phyloP scores from a whole-genome alignment of 2,797 vertebrate genomes.

The Erpetoichthys calabaricus region DNA sequence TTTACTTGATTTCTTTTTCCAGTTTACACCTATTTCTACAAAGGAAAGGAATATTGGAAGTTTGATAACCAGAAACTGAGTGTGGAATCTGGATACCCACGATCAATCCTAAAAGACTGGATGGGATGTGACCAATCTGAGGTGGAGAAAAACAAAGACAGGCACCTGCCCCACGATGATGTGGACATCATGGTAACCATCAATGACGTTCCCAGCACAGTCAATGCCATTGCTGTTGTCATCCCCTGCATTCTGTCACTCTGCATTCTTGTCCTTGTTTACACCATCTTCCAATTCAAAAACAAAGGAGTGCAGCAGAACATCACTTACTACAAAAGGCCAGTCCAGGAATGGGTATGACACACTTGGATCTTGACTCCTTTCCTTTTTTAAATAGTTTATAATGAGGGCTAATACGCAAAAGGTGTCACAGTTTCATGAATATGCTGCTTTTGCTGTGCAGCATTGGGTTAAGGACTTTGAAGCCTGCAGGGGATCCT shows the following conservation, averaged over 20 bases:
- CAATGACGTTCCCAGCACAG: conserved; percentile 78
- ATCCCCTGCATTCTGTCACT: conserved; percentile 93
- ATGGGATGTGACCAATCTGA: conserved; percentile 94
- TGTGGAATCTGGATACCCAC: conserved; percentile 85
- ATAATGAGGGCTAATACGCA: conserved; percentile 30
- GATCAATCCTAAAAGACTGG: conserved; percentile 91
- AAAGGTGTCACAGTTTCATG: no score
- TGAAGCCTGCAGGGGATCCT: no score
- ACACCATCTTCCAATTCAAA: conserved; percentile 97
- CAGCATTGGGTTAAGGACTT: no score
- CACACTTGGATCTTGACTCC: conserved; percentile 28
- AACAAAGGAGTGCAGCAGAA: conserved; percentile 91
- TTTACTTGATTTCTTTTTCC: conserved; percentile 17
- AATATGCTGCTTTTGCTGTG: no score
- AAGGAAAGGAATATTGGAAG: conserved; percentile 95
- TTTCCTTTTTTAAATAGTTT: conserved; percentile 23
- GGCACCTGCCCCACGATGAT: conserved; percentile 73
- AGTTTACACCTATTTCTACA: conserved; percentile 98
- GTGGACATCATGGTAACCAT: conserved; percentile 96
- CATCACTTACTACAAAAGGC: conserved; percentile 89
- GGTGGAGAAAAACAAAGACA: conserved; percentile 73
- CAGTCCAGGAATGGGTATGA: conserved; percentile 98
- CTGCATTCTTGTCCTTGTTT: conserved; percentile 92
- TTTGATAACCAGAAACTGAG: conserved; percentile 94
- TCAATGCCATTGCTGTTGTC: conserved; percentile 92